Conservation (phyloP, 1,140 invertebrate species). For the Ostrea edulis region DNA sequence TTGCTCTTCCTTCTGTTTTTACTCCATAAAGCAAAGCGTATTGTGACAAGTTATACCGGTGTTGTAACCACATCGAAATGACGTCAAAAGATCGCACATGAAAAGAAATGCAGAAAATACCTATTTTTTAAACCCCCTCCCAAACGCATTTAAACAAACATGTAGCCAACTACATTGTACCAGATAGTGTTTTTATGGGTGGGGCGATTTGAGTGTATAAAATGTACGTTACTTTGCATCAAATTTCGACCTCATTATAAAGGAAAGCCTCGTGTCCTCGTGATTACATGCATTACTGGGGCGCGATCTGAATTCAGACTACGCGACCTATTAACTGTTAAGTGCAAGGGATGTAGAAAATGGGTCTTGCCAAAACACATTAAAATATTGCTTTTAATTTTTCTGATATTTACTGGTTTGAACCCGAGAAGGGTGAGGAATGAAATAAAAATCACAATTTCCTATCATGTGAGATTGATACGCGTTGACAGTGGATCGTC, state of each 20-base stretch:
- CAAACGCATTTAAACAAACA: background rate
- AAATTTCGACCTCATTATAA: background rate
- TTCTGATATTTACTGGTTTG: constrained; percentile 18
- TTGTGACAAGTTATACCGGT: too few species aligned
- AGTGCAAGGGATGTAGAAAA: background rate
- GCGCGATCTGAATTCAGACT: background rate
- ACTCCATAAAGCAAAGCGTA: too few species aligned
- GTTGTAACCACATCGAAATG: too few species aligned
- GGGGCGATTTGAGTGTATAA: background rate
- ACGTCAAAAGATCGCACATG: too few species aligned
- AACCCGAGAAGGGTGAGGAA: constrained; percentile 12
- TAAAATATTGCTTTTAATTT: background rate
- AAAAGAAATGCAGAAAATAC: too few species aligned
- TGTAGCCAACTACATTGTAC: background rate
- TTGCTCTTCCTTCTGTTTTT: too few species aligned
- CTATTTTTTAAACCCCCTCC: too few species aligned
- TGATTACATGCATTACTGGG: background rate
- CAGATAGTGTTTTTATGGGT: background rate
- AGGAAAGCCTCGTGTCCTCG: background rate
- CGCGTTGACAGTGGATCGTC: constrained; percentile 18
- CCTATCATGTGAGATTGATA: background rate
- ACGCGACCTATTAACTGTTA: background rate
- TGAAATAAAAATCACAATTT: constrained; percentile 3
- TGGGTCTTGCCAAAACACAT: constrained; percentile 3
- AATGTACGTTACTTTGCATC: background rate